Conservation (phyloP, 2,797 vertebrate genomes). For the Heteromormyrus szaboi region DNA sequence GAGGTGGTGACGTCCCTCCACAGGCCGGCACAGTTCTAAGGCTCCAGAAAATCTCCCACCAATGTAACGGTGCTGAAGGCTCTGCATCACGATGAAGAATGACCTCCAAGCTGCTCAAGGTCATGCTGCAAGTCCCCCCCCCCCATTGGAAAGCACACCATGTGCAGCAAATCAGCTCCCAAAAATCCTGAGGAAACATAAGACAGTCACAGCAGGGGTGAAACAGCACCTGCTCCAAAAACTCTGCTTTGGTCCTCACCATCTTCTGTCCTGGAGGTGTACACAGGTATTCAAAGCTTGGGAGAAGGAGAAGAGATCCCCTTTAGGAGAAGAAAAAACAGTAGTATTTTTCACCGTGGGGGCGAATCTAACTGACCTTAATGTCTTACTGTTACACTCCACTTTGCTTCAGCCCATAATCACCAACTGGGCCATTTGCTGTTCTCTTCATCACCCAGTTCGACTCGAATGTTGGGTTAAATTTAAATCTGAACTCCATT, state of each 20-base stretch:
- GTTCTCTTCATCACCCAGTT: background rate
- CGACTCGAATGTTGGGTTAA: background rate
- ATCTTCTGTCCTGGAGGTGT: background rate
- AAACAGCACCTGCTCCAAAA: background rate
- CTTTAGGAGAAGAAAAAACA: background rate
- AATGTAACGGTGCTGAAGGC: background rate
- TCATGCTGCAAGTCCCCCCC: background rate
- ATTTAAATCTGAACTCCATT: slow-evolving; percentile 7
- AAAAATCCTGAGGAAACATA: background rate
- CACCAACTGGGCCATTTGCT: background rate
- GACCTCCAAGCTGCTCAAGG: background rate
- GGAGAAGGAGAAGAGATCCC: background rate
- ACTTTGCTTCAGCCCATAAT: background rate
- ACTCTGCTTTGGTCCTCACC: background rate
- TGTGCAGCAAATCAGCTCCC: background rate
- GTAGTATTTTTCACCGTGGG: background rate
- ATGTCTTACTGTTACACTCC: background rate
- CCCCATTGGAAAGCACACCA: background rate
- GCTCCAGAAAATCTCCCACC: background rate
- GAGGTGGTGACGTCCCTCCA: background rate
- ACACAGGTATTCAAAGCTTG: background rate
- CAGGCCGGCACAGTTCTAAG: background rate
- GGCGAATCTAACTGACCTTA: background rate
- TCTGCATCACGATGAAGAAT: background rate
- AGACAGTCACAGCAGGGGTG: background rate